These are phyloP conservation scores for Sebastes goodei DNA, from an alignment of 2,797 vertebrate genomes.

Conservation along the genomic window DNA sequence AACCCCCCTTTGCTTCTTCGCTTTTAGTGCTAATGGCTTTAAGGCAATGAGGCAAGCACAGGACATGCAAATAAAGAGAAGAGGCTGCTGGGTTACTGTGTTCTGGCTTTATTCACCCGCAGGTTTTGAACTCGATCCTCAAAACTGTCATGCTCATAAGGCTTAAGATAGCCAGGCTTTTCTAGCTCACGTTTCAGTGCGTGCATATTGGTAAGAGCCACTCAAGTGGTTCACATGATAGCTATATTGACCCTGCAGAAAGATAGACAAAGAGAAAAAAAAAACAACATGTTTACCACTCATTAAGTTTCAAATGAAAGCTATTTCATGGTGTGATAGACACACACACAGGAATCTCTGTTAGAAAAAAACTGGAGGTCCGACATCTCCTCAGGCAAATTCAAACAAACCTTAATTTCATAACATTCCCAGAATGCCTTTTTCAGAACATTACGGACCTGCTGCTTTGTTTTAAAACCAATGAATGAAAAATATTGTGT, in stretches of 20 bases:
- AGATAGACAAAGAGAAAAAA: constrained; percentile 44
- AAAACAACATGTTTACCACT: constrained; percentile 56
- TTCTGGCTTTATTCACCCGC: constrained; percentile 8
- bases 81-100: not conserved
- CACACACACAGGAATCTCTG: not conserved
- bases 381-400: constrained; percentile 4
- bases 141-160: constrained; percentile 36
- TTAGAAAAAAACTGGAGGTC: not conserved
- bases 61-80: constrained; percentile 5
- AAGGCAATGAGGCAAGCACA: constrained; percentile 32
- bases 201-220: constrained; percentile 30
- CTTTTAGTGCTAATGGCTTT: constrained; percentile 23
- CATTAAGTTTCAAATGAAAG: constrained; percentile 56
- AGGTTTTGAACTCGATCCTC: constrained; percentile 54
- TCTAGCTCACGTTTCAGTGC: constrained; percentile 64
- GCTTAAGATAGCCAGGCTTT: constrained; percentile 37
- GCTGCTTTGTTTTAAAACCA: constrained; percentile 21
- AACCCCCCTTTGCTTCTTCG: not conserved
- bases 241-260: constrained; percentile 55
- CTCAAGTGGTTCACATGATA: constrained; percentile 71
- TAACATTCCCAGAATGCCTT: constrained; percentile 10
- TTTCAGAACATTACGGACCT: not conserved
- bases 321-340: constrained; percentile 34
- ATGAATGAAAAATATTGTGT: constrained; percentile 22
- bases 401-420: constrained; percentile 32